Base-by-base conservation (phyloP, 2,113 vertebrate genomes). In the Lampris incognitus region DNA sequence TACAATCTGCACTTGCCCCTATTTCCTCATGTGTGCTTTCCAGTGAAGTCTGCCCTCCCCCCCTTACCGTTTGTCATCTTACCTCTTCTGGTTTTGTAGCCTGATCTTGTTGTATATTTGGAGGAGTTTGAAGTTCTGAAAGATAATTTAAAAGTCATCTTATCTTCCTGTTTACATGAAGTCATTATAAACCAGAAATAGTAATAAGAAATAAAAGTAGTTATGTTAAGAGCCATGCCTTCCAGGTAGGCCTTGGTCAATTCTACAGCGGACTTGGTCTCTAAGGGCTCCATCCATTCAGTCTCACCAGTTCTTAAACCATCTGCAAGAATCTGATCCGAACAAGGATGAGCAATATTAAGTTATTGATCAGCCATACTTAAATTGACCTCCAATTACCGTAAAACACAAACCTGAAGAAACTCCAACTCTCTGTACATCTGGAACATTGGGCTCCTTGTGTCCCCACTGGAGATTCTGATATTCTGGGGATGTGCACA, bases 401-500 rank as follows among this genome's bases (percentile, higher is more conserved):
- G 49, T 55, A 24, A 61, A 82, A 92, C 87, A 94, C 88, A 64
- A 83, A 99, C 98, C 85, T 96, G 89, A 54, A 99, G 94, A 91
- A 98, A 96, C 85, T 96, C 96, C 69, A 99, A 87, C 57, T 99
- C 96, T 85, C 84, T 94, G 82, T 96, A 94, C 7, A 96, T 93
- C 67, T 94, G 93, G 86, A 90, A 96, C 62, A 98, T 90, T 40
- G 96, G 95, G 78, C 96, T 97, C 68, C 95, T 93, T 69, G 93
- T 92, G 63, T 97, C 95, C 66, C 97, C 97, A 0, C 91, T 91
- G 66, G 94, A 85, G 85, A 99, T 90, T 76, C 87, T 94, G 81
- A 99, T 94, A 79, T 97, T 97, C 98, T 99, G 91, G 24, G 24
- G 55, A 85, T 3, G n/a, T 3, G 49, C 51, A 92, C 1, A 87